Evolutionary conservation across 2,888 invertebrate genomes (phyloP).

Genomic region (Harpagoxenus sublaevis): DNA sequence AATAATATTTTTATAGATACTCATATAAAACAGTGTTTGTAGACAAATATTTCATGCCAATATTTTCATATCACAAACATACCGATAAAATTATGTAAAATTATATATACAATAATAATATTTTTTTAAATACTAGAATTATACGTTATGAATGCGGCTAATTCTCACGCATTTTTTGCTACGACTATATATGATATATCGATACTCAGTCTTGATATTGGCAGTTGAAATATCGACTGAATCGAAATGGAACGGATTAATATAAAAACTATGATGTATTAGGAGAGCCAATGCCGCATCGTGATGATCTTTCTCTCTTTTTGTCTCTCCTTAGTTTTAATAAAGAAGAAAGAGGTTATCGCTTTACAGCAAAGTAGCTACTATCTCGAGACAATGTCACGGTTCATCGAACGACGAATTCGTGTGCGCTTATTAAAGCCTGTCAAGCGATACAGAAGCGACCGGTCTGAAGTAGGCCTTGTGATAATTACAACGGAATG

Average conservation of each 20-base stretch:
- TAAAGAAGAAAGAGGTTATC: slow-evolving; percentile 19
- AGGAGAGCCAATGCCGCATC: not conserved
- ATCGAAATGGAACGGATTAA: not conserved
- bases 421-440: slow-evolving; percentile 22
- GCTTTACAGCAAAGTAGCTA: not conserved
- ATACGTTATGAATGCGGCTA: not conserved
- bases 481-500: slow-evolving; percentile 31
- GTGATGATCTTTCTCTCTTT: not conserved
- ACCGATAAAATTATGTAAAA: not conserved
- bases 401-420: slow-evolving; percentile 30
- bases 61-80: not conserved
- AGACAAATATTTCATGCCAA: not conserved
- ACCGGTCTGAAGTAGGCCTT: slow-evolving; percentile 29
- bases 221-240: not conserved
- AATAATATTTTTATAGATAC: not conserved
- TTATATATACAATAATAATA: not conserved
- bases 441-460: slow-evolving; percentile 9
- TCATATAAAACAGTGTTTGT: too few relatives aligned
- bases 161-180: not conserved
- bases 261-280: not conserved
- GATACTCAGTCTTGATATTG: not conserved
- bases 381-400: not conserved
- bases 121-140: not conserved
- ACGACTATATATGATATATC: not conserved
- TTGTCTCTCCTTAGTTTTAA: not conserved